Evolutionary conservation across 2,113 vertebrate species (phyloP), one percentile per base, ranked within the genome.

Genomic region (Fulica atra): DNA sequence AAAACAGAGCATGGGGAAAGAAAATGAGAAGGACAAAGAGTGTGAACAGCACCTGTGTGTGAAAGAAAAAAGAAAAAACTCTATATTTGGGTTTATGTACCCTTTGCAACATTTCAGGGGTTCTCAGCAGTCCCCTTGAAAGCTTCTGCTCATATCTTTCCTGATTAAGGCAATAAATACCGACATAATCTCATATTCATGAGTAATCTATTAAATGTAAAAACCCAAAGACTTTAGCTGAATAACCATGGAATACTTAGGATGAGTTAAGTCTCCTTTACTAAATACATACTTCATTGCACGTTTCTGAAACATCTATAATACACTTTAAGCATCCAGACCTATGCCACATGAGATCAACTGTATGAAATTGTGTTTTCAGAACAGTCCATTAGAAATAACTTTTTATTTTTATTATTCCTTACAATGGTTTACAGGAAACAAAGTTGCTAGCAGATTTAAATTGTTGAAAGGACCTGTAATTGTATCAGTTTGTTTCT

Each of bases 121-220:
- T 86, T 83, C 85, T 97, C 77, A 87, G 82, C 26, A 71, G 84
- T 91, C 89, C 96, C 97, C 74, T 78, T 89, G 94, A 96, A 97
- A 95, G 69, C 93, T 96, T 94, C 81, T 94, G 89, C 66, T 98
- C 93, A 72, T 94, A 97, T 44, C 81, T 94, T 96, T 96, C 95
- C 71, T 97, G 94, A 97, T 98, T 92, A 97, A 96, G 93, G 95
- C 77, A 97, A 96, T 92, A 95, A 93, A 91, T 97, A 96, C 38
- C 79, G 86, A 97, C 96, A 79, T 85, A 95, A 95, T 96, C 38
- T 96, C 96, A 95, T 93, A 98, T 93, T 93, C 88, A 93, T 81
- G 57, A 89, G 56, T 88, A 95, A 93, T 97, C 96, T 97, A 66
- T 48, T 86, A 89, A 93, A 90, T 74, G n/a, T 77, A 50, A 92